A percentile compares a stretch with the other conserved stretches of the same genome.
These are phyloP conservation scores for Drosophila nigricruria DNA, from an alignment of 2,888 invertebrate species.

Conservation along the genomic window DNA sequence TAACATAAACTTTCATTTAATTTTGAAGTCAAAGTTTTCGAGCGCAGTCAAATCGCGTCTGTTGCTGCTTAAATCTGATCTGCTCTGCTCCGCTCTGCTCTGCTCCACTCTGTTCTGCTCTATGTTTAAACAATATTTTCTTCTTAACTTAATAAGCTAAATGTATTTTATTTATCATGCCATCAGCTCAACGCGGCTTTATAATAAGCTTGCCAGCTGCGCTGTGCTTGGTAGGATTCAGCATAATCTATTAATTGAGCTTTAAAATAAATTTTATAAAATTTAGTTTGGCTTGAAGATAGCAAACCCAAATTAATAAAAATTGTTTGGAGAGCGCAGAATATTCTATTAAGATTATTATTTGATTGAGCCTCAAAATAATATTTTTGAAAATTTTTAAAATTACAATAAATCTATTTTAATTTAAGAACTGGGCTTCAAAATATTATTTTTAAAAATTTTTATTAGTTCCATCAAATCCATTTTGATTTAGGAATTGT, in stretches of 20 bases:
- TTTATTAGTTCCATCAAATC: not conserved
- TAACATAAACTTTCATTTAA: slow-evolving; percentile 48
- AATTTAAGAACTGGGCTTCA: no score
- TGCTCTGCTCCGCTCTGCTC: not conserved
- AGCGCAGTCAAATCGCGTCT: slow-evolving; percentile 21
- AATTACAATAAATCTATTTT: no score
- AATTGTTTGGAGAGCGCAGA: no score
- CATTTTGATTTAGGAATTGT: not conserved
- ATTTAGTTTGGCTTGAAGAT: no score
- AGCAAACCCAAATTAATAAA: no score
- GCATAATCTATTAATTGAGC: not conserved
- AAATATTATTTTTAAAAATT: no score
- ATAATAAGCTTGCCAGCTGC: not conserved
- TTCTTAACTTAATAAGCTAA: not conserved
- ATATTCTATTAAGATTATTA: no score
- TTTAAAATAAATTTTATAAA: not conserved
- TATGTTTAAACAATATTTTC: not conserved
- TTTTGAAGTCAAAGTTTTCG: slow-evolving; percentile 41
- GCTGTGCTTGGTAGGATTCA: not conserved
- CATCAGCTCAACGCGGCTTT: not conserved
- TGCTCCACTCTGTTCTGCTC: not conserved
- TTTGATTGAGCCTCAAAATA: no score
- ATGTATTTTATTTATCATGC: not conserved
- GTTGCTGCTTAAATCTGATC: slow-evolving; percentile 6
- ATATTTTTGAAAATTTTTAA: no score